Base-by-base conservation (phyloP, 2,113 vertebrate genomes). In the Alectura lathami region DNA sequence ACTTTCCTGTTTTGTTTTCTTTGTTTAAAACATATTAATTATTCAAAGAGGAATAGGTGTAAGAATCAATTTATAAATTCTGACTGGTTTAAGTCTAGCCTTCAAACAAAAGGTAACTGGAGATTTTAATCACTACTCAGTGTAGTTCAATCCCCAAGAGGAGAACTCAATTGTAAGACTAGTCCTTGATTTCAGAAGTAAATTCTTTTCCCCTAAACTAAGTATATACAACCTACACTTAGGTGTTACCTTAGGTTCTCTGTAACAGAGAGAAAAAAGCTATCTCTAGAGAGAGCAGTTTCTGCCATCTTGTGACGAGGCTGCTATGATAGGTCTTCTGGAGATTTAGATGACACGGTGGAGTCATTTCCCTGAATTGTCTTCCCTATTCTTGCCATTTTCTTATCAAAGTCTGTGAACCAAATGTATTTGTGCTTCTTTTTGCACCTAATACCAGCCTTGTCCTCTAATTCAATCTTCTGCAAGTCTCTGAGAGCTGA, bases 401-500 rank as follows among this genome's bases (percentile, higher is more conserved):
- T 86, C 38, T n/a, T 66, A 26, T 5, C 13, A 75, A 82, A 93
- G 67, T 66, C 34, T 2, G 10, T 34, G 6, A 83, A 62, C 1
- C 13, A 47, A 21, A 13, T 48, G 56, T 74, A 88, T 66, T 53
- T 38, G 8, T 18, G 1, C 40, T 80, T 73, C 42, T 5, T 8
- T 18, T 45, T 29, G 1, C 22, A 66, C 18, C 2, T 53, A 66
- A 40, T 77, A 13, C 5, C 26, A 43, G 24, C 17, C 10, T 73
- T 8, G 23, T 66, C 8, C 8, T 30, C 63, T 48, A 47, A 48
- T 27, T 76, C 59, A 0, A 2, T 64, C 0, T 0, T 54, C 47
- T 87, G 3, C 54, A 75, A 50, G 9, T 72, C 15, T 30, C 48
- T 79, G 17, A 30, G 9, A n/a, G 15, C 18, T 75, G 16, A 40